Conservation (phyloP, 1,140 invertebrate genomes). For the Eueides isabella region DNA sequence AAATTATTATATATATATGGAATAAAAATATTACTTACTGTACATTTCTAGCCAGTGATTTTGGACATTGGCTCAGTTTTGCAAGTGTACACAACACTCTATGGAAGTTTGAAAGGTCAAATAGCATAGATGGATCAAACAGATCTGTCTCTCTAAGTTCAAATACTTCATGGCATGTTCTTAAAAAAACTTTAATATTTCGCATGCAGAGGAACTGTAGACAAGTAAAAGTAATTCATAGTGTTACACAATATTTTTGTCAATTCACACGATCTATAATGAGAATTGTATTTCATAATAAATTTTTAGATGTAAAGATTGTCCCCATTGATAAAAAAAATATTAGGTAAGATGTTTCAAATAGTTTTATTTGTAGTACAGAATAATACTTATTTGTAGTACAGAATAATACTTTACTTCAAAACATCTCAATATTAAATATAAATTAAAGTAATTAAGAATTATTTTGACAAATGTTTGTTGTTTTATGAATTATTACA, state of each 20-base stretch:
- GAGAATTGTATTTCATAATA: neutral
- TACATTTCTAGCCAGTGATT: conserved; percentile 85
- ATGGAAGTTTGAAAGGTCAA: conserved; percentile 96
- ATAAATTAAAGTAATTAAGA: no score
- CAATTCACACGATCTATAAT: conserved; percentile 3
- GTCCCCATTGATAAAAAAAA: neutral
- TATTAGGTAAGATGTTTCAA: neutral
- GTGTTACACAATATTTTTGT: neutral
- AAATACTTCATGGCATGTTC: conserved; percentile 92
- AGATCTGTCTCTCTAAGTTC: conserved; percentile 92
- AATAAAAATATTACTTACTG: conserved; percentile 84
- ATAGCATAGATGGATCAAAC: conserved; percentile 96
- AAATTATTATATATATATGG: neutral
- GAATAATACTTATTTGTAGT: no score
- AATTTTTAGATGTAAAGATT: neutral
- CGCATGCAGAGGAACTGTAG: conserved; percentile 95
- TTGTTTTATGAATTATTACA: no score
- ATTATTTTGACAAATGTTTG: no score
- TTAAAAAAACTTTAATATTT: conserved; percentile 96
- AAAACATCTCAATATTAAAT: no score
- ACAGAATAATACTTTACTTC: no score
- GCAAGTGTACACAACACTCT: conserved; percentile 95
- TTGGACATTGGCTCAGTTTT: conserved; percentile 91
- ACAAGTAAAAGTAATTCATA: conserved; percentile 47
- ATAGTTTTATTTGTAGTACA: neutral